Percentiles rank a stretch among this genome's conserved stretches.
These are phyloP conservation scores for Brachionus rotundiformis DNA, from an alignment of 1,140 invertebrate genomes.

Conservation along the genomic window DNA sequence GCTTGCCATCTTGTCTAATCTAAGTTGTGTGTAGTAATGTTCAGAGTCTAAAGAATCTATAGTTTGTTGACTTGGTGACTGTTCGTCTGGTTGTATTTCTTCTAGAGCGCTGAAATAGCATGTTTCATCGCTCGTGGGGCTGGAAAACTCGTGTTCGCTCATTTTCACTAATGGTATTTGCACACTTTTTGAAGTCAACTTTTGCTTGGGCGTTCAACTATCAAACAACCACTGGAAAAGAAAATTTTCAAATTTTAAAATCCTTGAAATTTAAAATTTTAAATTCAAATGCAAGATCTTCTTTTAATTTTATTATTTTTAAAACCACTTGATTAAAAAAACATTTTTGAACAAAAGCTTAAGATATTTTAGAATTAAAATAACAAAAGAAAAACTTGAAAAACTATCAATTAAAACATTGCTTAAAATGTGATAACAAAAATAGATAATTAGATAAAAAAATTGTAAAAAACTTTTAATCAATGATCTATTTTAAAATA, in stretches of 20 bases:
- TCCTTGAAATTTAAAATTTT: neutral
- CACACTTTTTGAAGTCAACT: neutral
- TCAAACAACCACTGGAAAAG: neutral
- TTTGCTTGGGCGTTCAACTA: conserved; percentile 10
- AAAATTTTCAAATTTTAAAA: neutral
- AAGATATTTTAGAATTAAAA: neutral
- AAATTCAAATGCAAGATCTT: neutral
- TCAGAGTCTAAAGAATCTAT: conserved; percentile 8
- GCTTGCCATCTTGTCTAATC: neutral
- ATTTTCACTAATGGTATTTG: neutral
- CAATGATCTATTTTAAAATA: too few species aligned
- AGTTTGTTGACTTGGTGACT: neutral
- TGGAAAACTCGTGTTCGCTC: neutral
- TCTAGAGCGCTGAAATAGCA: conserved; percentile 45
- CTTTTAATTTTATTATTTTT: neutral
- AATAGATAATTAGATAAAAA: too few species aligned
- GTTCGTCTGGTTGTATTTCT: conserved; percentile 17
- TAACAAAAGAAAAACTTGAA: too few species aligned
- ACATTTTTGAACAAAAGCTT: neutral
- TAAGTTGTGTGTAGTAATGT: conserved; percentile 14
- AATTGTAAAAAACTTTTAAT: too few species aligned
- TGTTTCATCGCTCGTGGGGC: conserved; percentile 19
- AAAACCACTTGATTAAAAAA: neutral
- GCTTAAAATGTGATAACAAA: too few species aligned
- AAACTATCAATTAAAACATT: too few species aligned